Evolutionary conservation across 2,113 vertebrate species (phyloP), one percentile per base, ranked within the genome.

Genomic region (Pongo pygmaeus): DNA sequence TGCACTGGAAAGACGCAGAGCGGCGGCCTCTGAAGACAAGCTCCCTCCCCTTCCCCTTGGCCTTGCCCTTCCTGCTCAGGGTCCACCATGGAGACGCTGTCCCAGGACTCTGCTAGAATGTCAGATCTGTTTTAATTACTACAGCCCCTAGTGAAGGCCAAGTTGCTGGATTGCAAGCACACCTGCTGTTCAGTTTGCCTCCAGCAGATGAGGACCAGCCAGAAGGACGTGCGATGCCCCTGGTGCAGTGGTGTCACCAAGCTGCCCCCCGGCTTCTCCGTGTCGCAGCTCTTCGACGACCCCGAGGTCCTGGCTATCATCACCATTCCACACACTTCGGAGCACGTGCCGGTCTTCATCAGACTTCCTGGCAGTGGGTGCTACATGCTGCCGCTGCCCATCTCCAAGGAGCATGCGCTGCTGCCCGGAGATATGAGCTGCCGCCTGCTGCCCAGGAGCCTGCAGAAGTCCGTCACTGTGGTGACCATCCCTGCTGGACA

Each of bases 51-150:
- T 7, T 72, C 0, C 1, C 46, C 23, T 0, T 0, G 59, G 48
- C 18, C 23, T 72, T 43, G 43, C 4, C 55, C 57, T 50, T n/a
- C 17, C 61, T 5, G 67, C 35, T 14, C 64, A 0, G 8, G 0
- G 59, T 5, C 78, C 87, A 1, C 80, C 12, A 99, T 99, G 99
- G 99, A 99, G 98, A 99, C 99, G 0, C 98, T 99, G 13, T 99
- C 99, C 86, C 99, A 99, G 95, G 99, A 99, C 99, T 8, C 96
- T 99, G 85, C 98, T 99, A 98, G 99, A 99, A 98, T 99, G 99
- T 93, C 99, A 99, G 98, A 99, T 99, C 97, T 99, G 99, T 98
- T 99, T 99, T 97, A 99, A 99, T 97, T 99, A 99, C 95, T 99
- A 99, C 98, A 99, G 99, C 97, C 99, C 99, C 0, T 98, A 99